Base-by-base conservation (phyloP, 64 coral and sea anemone genomes). In the Stylophora pistillata region DNA sequence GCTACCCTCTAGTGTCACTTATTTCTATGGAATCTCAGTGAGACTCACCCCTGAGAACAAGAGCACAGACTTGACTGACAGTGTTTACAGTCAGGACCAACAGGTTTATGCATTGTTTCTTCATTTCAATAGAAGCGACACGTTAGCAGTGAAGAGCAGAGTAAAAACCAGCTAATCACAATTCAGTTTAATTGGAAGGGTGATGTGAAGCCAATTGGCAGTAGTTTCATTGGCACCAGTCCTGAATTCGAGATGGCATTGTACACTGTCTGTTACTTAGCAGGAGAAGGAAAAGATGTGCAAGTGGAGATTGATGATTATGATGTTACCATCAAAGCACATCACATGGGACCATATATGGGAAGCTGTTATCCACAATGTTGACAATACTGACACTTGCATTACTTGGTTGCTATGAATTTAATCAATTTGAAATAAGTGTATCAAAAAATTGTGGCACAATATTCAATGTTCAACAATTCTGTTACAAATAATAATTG, bases 211-310 rank as follows among this genome's bases (percentile, higher is more conserved):
- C 97, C 97, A 21, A 78, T 95, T 18, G 97, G 97, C 2, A 99
- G 97, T 57, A 88, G 87, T 6, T 99, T 99, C 56, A 99, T 99
- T 33, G 97, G 97, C 27, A 99, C 97, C 10, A 99, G 97, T 32
- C 97, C 97, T 15, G 97, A 99, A 73, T 99, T 99, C 72, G 97
- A 99, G 62, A 62, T 99, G 33, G 97, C 97, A 13, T 74, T 99
- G n/a, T 99, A 99, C 37, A 99, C 97, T 0, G 90, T 99, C 4
- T 99, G 97, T 77, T 99, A 95, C 69, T 29, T 99, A 60, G 87
- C 93, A 21, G 93, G 93, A 5, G 56, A 73, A 25, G 91, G 88
- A 2, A 32, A 93, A 14, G 97, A 99, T 60, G 93, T 99, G 12
- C 87, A 90, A 33, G 74, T 96, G 12, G 95, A 96, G 30, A 53